These are phyloP conservation scores for Anthoptus insignis DNA, from an alignment of 2,888 invertebrate genomes.

Conservation along the genomic window DNA sequence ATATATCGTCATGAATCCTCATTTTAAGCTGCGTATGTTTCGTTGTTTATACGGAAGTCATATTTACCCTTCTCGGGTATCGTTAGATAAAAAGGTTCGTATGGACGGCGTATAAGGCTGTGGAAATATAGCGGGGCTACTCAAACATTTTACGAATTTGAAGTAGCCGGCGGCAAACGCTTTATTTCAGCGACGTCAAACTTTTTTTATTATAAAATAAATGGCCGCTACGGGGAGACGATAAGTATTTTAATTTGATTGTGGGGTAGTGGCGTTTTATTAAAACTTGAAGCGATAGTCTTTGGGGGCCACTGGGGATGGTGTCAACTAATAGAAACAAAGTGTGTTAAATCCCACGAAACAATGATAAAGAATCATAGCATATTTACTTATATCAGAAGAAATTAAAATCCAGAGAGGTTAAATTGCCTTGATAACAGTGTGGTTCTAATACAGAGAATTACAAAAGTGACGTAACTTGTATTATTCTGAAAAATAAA, in stretches of 20 bases:
- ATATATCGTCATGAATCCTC: constrained; percentile 64
- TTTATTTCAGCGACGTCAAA: constrained; percentile 50
- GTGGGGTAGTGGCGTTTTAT: constrained; percentile 23
- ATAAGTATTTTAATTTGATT: constrained; percentile 43
- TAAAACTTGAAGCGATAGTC: constrained; percentile 18
- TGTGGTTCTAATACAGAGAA: too few species aligned
- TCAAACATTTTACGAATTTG: constrained; percentile 67
- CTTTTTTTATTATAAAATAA: constrained; percentile 31
- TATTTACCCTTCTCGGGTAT: constrained; percentile 60
- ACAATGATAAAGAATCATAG: too few species aligned
- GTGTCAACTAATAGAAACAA: constrained; percentile 61
- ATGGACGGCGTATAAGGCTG: constrained; percentile 52
- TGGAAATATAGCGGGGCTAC: constrained; percentile 54
- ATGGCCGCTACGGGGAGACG: constrained; percentile 26
- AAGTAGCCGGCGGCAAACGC: constrained; percentile 28
- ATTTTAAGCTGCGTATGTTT: constrained; percentile 61
- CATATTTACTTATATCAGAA: too few species aligned
- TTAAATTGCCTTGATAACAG: too few species aligned
- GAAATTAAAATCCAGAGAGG: too few species aligned
- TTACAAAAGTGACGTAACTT: too few species aligned
- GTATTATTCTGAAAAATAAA: too few species aligned
- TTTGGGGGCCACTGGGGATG: constrained; percentile 2
- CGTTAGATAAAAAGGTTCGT: constrained; percentile 57
- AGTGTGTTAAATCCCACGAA: constrained; percentile 43
- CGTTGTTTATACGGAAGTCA: constrained; percentile 68